Percentiles rank a stretch among this genome's conserved stretches.
Evolutionary conservation across 2,888 invertebrate genomes (phyloP).

Genomic region (Congeria kusceri): DNA sequence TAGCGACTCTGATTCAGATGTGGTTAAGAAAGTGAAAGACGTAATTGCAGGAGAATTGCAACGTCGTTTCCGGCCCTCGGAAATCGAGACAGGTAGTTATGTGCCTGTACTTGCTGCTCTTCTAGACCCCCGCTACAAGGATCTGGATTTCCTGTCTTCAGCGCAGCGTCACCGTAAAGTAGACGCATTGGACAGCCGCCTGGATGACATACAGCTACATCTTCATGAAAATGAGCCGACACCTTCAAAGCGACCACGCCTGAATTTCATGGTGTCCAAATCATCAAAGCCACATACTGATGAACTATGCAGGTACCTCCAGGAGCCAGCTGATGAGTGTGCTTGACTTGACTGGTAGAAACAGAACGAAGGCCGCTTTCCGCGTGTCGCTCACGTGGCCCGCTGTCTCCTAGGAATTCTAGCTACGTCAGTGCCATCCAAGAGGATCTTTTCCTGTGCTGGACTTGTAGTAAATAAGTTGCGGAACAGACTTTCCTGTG

Average conservation of each 20-base stretch:
- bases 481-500: too few species aligned
- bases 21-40: constrained; percentile 16
- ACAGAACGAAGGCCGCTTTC: too few species aligned
- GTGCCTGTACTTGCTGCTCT: constrained; percentile 28
- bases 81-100: background rate
- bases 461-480: too few species aligned
- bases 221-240: background rate
- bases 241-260: background rate
- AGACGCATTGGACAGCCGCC: constrained; percentile 5
- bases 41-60: background rate
- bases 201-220: constrained; percentile 20
- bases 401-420: too few species aligned
- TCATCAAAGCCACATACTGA: background rate
- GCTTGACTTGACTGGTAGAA: constrained; percentile 4
- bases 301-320: constrained; percentile 2
- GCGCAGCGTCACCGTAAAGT: background rate
- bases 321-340: background rate
- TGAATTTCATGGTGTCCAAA: background rate
- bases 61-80: constrained; percentile 1
- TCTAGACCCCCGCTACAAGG: constrained; percentile 19
- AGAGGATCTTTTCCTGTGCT: too few species aligned
- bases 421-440: too few species aligned
- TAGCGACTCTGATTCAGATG: constrained; percentile 3
- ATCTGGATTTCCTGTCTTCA: constrained; percentile 13
- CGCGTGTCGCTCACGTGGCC: too few species aligned